These are phyloP conservation scores for Trinorchestia longiramus DNA, from an alignment of 1,140 invertebrate genomes.

Conservation along the genomic window DNA sequence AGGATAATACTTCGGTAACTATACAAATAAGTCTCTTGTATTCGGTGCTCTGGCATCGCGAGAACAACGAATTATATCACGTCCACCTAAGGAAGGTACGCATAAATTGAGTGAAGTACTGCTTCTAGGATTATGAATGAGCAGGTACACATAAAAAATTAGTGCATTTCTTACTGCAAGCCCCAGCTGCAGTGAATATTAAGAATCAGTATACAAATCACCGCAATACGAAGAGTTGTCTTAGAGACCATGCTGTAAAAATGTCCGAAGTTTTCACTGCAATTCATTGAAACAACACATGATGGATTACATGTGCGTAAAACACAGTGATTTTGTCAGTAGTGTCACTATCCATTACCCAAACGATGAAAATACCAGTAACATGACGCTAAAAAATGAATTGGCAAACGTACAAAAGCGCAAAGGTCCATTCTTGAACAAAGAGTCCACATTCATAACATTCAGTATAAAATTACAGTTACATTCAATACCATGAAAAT, in stretches of 20 bases:
- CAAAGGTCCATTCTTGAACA: too few species aligned
- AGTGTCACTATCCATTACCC: background rate
- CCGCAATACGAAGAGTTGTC: background rate
- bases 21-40: background rate
- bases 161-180: background rate
- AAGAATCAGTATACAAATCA: background rate
- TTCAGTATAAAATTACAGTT: too few species aligned
- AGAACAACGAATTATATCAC: background rate
- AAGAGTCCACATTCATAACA: too few species aligned
- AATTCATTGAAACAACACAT: background rate
- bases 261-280: background rate
- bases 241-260: too few species aligned
- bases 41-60: background rate
- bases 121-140: background rate
- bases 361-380: background rate
- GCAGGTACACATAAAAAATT: background rate
- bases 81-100: background rate
- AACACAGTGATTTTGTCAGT: background rate
- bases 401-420: background rate
- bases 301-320: background rate
- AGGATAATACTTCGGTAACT: background rate
- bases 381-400: background rate
- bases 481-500: background rate
- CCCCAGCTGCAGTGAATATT: background rate
- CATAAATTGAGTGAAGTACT: background rate